Percentiles rank a stretch among this genome's conserved stretches.
phyloP scores from a whole-genome alignment of 2,888 invertebrate species.

The Coelinius sp. region DNA sequence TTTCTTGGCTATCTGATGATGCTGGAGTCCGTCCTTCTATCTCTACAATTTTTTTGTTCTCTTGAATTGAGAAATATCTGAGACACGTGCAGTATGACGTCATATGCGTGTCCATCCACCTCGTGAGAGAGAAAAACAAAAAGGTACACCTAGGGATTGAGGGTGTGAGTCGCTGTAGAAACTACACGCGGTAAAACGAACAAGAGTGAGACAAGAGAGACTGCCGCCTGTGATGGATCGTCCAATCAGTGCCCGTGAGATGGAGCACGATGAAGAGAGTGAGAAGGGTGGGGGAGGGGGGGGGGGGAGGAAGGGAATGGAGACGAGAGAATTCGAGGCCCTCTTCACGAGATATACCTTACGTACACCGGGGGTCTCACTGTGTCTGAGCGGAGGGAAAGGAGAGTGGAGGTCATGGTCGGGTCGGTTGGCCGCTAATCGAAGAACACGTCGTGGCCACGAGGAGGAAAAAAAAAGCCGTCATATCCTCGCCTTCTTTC shows the following conservation, averaged over 20 bases:
- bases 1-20: too few species aligned
- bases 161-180: slow-evolving; percentile 45
- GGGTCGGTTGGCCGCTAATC: slow-evolving; percentile 70
- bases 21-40: not conserved
- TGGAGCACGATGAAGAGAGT: slow-evolving; percentile 62
- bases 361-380: slow-evolving; percentile 29
- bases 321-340: slow-evolving; percentile 13
- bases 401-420: slow-evolving; percentile 67
- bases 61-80: not conserved
- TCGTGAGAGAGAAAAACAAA: not conserved
- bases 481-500: slow-evolving; percentile 43
- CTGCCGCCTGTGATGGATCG: slow-evolving; percentile 73
- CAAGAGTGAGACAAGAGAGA: slow-evolving; percentile 41
- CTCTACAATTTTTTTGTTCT: not conserved
- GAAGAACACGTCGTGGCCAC: slow-evolving; percentile 64
- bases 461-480: slow-evolving; percentile 54
- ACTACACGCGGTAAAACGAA: slow-evolving; percentile 40
- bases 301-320: slow-evolving; percentile 46
- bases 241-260: slow-evolving; percentile 74
- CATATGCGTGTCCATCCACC: slow-evolving; percentile 6
- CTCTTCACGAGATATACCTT: slow-evolving; percentile 9
- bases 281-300: slow-evolving; percentile 46
- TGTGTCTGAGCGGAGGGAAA: slow-evolving; percentile 41
- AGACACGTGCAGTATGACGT: slow-evolving; percentile 12
- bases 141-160: slow-evolving; percentile 42